Evolutionary conservation across 1,140 invertebrate genomes (phyloP), one percentile per base, ranked within the genome.

Genomic region (Probaryconus sp.): DNA sequence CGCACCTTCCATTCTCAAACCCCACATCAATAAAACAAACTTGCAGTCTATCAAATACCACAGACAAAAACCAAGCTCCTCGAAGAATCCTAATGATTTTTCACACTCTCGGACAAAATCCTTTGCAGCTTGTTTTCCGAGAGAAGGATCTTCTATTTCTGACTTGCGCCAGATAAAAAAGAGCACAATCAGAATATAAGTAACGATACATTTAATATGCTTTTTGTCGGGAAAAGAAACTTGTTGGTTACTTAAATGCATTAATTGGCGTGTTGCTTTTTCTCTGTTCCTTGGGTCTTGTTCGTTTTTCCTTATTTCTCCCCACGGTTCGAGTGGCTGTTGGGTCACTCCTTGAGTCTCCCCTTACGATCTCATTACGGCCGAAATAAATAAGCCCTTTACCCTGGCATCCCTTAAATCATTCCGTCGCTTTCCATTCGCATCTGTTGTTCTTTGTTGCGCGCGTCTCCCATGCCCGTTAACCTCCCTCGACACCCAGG

Each of bases 321-420:
- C 26, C 31, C 24, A n/a, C n/a, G n/a, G n/a, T n/a, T n/a, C n/a
- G 33, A 21, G 20, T 67, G 58, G 38, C 65, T 64, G 71, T 68
- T 63, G 61, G 72, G 73, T 77, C 79, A 69, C 51, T 78, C 50
- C n/a, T 63, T 51, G 38, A 60, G 50, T 53, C 50, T 51, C 74
- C 70, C 55, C 73, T 71, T 65, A 75, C 74, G 71, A 76, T 80
- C 79, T 80, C 79, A 79, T 80, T 80, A 80, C 71, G 53, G 65
- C 60, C 71, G 65, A 78, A 77, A 76, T 77, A 80, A 78, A 80
- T 78, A 75, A 77, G 70, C 73, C 69, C 63, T 58, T 72, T 53
- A 43, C 60, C 45, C 69, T 60, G 45, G 45, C 69, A 65, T 72
- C 69, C 63, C 50, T 69, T 58, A 68, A 67, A 61, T 65, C 58